Conservation (phyloP, 2,888 invertebrate genomes). For the Platerodrilus igneus region DNA sequence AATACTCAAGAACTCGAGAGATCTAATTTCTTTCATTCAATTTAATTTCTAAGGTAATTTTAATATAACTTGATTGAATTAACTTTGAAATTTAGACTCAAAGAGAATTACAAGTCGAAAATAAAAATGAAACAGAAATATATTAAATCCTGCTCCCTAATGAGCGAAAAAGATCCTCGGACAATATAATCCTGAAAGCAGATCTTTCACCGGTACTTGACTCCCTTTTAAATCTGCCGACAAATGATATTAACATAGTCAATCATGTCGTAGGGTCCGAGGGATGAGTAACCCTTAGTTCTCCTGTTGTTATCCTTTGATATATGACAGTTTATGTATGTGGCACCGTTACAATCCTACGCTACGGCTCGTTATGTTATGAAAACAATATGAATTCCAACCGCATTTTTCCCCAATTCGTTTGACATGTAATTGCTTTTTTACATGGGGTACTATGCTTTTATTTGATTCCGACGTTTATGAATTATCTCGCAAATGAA, state of each 20-base stretch:
- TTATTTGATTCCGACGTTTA: conserved; percentile 45
- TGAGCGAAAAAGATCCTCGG: conserved; percentile 23
- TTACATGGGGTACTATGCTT: conserved; percentile 36
- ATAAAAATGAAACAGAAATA: conserved; percentile 21
- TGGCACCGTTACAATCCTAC: conserved; percentile 33
- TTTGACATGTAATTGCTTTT: conserved; percentile 51
- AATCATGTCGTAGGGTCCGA: conserved; percentile 41
- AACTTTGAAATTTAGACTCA: conserved; percentile 15
- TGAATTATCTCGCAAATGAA: conserved; percentile 41
- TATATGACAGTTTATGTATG: conserved; percentile 45
- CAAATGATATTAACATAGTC: conserved; percentile 48
- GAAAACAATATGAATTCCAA: conserved; percentile 51
- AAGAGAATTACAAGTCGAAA: conserved; percentile 4
- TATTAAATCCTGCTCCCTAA: conserved; percentile 19
- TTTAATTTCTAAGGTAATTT: conserved; percentile 10
- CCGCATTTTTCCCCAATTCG: conserved; percentile 47
- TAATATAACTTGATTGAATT: conserved; percentile 20
- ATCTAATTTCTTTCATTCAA: conserved; percentile 7
- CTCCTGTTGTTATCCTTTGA: conserved; percentile 41
- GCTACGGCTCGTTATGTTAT: conserved; percentile 44
- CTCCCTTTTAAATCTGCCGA: conserved; percentile 39
- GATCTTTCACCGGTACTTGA: conserved; percentile 30
- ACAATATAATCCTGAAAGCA: conserved; percentile 38
- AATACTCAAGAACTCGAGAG: too few species aligned
- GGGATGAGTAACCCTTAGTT: conserved; percentile 31